phyloP scores from a whole-genome alignment of 2,888 invertebrate genomes.

The Atrina japonica region DNA sequence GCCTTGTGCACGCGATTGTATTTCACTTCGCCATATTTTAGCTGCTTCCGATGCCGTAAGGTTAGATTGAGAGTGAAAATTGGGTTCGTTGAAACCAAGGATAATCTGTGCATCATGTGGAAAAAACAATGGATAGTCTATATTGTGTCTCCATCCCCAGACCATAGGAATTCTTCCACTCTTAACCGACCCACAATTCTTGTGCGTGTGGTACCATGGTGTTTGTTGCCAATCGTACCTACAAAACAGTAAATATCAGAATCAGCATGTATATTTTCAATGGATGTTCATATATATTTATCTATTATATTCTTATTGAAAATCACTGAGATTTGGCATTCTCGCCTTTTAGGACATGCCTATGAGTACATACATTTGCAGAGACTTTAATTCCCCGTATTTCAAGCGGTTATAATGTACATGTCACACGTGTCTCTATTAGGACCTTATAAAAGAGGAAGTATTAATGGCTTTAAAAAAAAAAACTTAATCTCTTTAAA shows the following conservation, averaged over 20 bases:
- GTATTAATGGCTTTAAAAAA: too few species aligned
- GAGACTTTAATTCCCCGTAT: too few species aligned
- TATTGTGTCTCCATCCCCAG: constrained; percentile 14
- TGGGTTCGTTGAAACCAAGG: constrained; percentile 45
- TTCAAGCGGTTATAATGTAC: too few species aligned
- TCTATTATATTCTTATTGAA: too few species aligned
- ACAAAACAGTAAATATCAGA: too few species aligned
- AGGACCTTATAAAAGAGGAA: too few species aligned
- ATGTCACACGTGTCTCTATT: too few species aligned
- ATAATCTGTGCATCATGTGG: constrained; percentile 27
- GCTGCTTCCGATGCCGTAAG: constrained; percentile 40
- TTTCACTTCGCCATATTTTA: constrained; percentile 15
- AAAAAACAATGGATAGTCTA: not conserved
- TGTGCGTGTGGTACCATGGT: constrained; percentile 32
- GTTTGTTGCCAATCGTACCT: constrained; percentile 55
- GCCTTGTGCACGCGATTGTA: constrained; percentile 31
- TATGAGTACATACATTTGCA: too few species aligned
- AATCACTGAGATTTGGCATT: too few species aligned
- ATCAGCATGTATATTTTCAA: too few species aligned
- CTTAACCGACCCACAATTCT: constrained; percentile 12
- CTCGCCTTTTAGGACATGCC: too few species aligned
- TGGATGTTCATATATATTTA: not conserved
- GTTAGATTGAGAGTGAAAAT: constrained; percentile 28
- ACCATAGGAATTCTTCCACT: constrained; percentile 39
- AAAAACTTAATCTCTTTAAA: too few species aligned